Base-by-base conservation (phyloP, 1,140 invertebrate genomes). In the Caenorhabditis brenneri region DNA sequence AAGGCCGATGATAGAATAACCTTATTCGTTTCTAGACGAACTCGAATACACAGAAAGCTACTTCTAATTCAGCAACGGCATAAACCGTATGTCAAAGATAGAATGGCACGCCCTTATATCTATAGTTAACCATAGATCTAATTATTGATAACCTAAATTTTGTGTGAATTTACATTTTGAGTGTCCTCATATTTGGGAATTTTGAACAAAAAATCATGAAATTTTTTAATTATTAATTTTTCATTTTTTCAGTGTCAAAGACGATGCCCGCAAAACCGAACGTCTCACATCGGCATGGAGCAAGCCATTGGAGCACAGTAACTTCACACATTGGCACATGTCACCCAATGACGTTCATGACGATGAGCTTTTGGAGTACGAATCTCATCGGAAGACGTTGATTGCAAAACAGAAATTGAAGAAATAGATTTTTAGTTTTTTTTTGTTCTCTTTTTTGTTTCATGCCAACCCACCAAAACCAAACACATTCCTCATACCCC, bases 291-390 rank as follows among this genome's bases (percentile, higher is more conserved):
- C 80, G 1, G 22, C 42, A n/a, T 58, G 46, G 46, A 55, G 33
- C 51, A 81, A 86, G 27, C 81, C 60, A 2, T 39, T 82, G 81
- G 81, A 74, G 29, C 60, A 69, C 80, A 88, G 87, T 46, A 65
- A 86, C 22, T 88, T 88, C 78, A 86, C 84, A 19, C 81, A 82
- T 42, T 88, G 87, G 87, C 55, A 82, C 36, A 27, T 69, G 2
- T 36, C 36, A n/a, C 36, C 29, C 2, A 22, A 42, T 5, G 60
- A 51, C 29, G 60, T 39, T 1, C 27, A 33, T 4, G 81, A 82
- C 42, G 81, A 69, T 10, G 81, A 82, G 39, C 81, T 82, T 19
- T 16, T 48, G 12, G n/a, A 27, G 5, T 82, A 82, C 42, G 81
- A 82, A 60, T 12, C 55, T 24, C 36, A 69, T 27, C 27, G 81